Evolutionary conservation across 37 sponge, comb jelly and placozoan species (phyloP).

Genomic region (Hormiphora californensis): DNA sequence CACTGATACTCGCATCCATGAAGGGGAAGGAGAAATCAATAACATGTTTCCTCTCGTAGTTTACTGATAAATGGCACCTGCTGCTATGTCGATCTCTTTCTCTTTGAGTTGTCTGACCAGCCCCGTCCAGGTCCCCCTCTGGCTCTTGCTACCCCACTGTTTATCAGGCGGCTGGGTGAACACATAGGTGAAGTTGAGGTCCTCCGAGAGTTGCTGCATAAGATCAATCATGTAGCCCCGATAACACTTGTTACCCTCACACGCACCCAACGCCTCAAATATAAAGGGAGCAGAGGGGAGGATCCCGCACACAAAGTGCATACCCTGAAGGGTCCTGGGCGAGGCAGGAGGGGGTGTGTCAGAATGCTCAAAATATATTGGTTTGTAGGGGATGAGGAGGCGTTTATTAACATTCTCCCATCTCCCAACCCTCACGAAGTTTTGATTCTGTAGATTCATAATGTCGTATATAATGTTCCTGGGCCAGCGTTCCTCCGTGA

Average conservation of each 20-base stretch:
- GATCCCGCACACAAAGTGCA: not conserved
- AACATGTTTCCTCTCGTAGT: not conserved
- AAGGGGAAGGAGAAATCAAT: slow-evolving; percentile 24
- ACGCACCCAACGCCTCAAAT: not conserved
- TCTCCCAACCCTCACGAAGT: not conserved
- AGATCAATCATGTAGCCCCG: not conserved
- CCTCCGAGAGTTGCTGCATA: not conserved
- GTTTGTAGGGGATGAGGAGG: not conserved
- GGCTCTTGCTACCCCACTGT: not conserved
- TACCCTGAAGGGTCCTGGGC: not conserved
- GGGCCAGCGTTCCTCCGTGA: not conserved
- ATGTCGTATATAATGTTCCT: slow-evolving; percentile 1
- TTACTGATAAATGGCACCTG: not conserved
- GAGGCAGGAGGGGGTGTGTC: not conserved
- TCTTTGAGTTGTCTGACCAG: not conserved
- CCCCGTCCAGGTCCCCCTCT: not conserved
- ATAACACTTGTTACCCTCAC: not conserved
- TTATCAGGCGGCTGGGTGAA: not conserved
- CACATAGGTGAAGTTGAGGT: not conserved
- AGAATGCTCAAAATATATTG: not conserved
- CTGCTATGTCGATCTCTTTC: slow-evolving; percentile 14
- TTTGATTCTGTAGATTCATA: not conserved
- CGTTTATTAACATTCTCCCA: not conserved
- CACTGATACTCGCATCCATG: not conserved
- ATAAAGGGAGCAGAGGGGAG: not conserved